phyloP scores from a whole-genome alignment of 37 sponge, comb jelly and placozoan species.

The Aphrocallistes beatrix region DNA sequence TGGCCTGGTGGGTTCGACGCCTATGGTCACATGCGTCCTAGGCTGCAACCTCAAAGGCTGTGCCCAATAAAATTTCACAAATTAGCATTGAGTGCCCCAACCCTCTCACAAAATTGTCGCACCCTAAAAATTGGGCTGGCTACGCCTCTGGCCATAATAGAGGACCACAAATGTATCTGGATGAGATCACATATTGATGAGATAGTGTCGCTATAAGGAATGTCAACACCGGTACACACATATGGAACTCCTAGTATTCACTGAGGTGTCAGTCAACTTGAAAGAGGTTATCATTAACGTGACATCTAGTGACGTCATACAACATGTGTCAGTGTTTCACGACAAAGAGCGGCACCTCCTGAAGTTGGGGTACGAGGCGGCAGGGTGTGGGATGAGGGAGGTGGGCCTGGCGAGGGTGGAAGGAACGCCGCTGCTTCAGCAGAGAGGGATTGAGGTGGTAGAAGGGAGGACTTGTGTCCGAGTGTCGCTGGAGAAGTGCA shows the following conservation, averaged over 20 bases:
- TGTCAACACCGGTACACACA: too few species aligned
- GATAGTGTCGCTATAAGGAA: too few species aligned
- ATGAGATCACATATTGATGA: too few species aligned
- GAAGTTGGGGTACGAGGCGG: not conserved
- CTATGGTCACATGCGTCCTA: too few species aligned
- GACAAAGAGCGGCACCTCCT: not conserved
- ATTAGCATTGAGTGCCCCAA: too few species aligned
- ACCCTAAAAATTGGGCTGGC: too few species aligned
- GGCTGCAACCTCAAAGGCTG: too few species aligned
- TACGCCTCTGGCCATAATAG: too few species aligned
- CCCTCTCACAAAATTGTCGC: too few species aligned
- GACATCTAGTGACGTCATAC: not conserved
- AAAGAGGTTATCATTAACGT: not conserved
- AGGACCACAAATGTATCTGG: too few species aligned
- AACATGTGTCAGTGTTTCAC: not conserved
- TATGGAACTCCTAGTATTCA: constrained; percentile 1
- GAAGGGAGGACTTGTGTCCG: not conserved
- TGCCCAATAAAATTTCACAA: too few species aligned
- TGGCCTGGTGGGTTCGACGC: too few species aligned
- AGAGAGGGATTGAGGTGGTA: not conserved
- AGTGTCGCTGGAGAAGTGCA: not conserved
- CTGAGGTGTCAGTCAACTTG: constrained; percentile 1
- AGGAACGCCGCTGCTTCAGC: not conserved
- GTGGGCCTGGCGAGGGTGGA: not conserved
- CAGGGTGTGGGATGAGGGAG: not conserved